These are phyloP conservation scores for Pimpla rufipes DNA, from an alignment of 2,888 invertebrate species.

Conservation along the genomic window DNA sequence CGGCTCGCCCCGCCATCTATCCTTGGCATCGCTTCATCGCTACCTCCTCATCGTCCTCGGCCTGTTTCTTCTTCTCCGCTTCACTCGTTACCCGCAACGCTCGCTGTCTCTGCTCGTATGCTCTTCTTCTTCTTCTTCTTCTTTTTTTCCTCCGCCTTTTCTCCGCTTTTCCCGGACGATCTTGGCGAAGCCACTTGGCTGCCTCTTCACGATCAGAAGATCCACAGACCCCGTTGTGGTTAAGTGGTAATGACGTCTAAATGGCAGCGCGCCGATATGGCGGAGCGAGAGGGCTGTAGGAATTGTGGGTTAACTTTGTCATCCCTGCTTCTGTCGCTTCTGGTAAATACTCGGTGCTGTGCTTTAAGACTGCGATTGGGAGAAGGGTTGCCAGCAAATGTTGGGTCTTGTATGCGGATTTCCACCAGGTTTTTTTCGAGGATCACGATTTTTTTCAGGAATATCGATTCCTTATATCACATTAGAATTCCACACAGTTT, in stretches of 20 bases:
- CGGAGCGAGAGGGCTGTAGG: neutral
- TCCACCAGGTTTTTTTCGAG: no score
- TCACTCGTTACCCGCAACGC: conserved; percentile 17
- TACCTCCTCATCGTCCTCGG: conserved; percentile 13
- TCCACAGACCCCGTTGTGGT: neutral
- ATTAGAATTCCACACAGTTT: no score
- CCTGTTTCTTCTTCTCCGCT: conserved; percentile 43
- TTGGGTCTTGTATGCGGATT: no score
- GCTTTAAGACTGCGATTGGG: neutral
- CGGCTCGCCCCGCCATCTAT: conserved; percentile 44
- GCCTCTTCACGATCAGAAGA: conserved; percentile 34
- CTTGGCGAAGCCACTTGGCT: conserved; percentile 6
- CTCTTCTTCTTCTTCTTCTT: neutral
- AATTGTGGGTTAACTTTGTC: neutral
- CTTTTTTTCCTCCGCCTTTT: neutral
- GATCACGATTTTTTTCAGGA: no score
- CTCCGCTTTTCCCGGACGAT: conserved; percentile 24
- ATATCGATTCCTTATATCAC: no score
- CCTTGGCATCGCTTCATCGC: conserved; percentile 51
- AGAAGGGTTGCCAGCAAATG: no score
- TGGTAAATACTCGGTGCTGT: neutral
- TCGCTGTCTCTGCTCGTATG: conserved; percentile 10
- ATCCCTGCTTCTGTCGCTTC: neutral
- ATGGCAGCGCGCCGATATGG: neutral
- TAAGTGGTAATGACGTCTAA: conserved; percentile 14